These are phyloP conservation scores for Solea senegalensis DNA, from an alignment of 2,113 vertebrate species.

Conservation along the genomic window DNA sequence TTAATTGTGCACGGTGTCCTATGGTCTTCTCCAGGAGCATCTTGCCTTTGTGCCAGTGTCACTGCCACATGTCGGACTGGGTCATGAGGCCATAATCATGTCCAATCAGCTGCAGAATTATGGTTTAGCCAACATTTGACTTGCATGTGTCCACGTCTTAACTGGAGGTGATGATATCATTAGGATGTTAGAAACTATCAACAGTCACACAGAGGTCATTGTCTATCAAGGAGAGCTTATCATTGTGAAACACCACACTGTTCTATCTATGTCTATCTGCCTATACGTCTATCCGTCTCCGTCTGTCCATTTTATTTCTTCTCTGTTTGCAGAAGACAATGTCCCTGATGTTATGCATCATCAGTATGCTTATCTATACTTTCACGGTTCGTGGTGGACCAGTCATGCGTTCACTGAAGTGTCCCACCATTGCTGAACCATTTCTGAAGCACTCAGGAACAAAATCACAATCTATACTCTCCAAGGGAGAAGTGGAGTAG, in stretches of 20 bases:
- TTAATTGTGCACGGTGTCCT: constrained; percentile 69
- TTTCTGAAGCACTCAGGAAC: constrained; percentile 76
- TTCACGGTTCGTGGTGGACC: constrained; percentile 31
- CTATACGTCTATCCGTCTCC: constrained; percentile 11
- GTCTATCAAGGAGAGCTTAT: constrained; percentile 30
- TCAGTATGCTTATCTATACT: constrained; percentile 34
- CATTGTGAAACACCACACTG: constrained; percentile 3
- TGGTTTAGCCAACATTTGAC: constrained; percentile 42
- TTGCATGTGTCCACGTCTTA: constrained; percentile 40
- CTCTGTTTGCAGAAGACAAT: constrained; percentile 43
- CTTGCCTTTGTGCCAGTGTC: constrained; percentile 55
- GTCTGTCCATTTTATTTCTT: constrained; percentile 14
- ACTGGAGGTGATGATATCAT: constrained; percentile 35
- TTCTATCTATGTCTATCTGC: constrained; percentile 17
- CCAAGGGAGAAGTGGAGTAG: constrained; percentile 41
- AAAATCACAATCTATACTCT: constrained; percentile 52
- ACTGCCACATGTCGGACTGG: constrained; percentile 39
- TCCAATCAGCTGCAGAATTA: constrained; percentile 38
- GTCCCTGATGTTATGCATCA: constrained; percentile 43
- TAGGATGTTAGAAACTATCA: constrained; percentile 34
- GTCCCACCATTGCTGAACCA: constrained; percentile 70
- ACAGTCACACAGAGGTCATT: constrained; percentile 52
- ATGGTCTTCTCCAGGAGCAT: constrained; percentile 64
- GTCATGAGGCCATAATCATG: constrained; percentile 21
- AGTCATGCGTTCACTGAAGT: constrained; percentile 75